Conservation (phyloP, 2,888 invertebrate species). For the Standfussiana lucernea region DNA sequence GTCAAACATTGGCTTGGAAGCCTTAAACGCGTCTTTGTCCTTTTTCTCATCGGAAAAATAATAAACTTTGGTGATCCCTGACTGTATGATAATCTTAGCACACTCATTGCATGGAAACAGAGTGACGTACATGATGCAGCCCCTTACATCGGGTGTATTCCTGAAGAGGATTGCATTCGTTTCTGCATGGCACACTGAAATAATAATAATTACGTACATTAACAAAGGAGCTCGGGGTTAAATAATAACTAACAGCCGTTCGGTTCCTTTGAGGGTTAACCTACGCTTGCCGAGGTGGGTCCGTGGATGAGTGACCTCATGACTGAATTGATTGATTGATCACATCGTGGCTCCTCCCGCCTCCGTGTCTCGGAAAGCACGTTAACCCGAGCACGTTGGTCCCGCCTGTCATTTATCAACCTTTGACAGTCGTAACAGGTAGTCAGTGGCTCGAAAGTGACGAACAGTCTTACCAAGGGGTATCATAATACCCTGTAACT, state of each 20-base stretch:
- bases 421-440: neutral
- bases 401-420: neutral
- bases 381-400: no score
- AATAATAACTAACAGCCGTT: neutral
- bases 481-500: neutral
- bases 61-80: neutral
- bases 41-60: slow-evolving; percentile 4
- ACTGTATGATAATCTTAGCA: slow-evolving; percentile 21
- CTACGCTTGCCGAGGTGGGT: neutral
- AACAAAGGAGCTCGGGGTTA: neutral
- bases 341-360: neutral
- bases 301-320: neutral
- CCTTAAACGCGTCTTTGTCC: neutral
- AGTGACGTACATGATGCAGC: slow-evolving; percentile 9
- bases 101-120: slow-evolving; percentile 21
- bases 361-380: neutral
- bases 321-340: neutral
- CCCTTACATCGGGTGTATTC: neutral
- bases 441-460: neutral
- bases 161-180: slow-evolving; percentile 4
- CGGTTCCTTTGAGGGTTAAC: neutral
- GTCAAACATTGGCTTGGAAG: neutral
- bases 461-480: neutral
- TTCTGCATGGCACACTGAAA: slow-evolving; percentile 32
- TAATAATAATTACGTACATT: neutral